A percentile compares a stretch with the other conserved stretches of the same genome.
These are phyloP conservation scores for Astatoreochromis straeleni DNA, from an alignment of 2,113 vertebrate genomes.

Conservation along the genomic window DNA sequence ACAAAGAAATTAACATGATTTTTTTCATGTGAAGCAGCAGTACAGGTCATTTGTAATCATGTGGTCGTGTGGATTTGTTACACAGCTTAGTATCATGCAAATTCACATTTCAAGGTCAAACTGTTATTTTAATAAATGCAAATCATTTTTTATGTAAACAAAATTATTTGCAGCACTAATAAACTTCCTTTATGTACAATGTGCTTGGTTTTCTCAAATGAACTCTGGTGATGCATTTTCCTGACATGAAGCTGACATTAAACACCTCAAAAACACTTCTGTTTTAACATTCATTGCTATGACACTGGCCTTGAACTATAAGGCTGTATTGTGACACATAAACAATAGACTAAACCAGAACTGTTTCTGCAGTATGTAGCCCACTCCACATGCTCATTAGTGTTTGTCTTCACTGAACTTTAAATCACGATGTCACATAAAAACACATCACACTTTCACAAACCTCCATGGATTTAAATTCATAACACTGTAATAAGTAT, in stretches of 20 bases:
- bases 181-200: not conserved
- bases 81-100: accelerated
- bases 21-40: not conserved
- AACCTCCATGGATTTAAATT: not conserved
- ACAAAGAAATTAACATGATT: not conserved
- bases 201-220: not conserved
- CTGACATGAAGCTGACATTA: accelerated
- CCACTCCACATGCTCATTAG: not conserved
- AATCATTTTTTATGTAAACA: not conserved
- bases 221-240: accelerated
- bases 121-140: not conserved
- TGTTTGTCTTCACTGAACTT: not conserved
- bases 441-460: not conserved
- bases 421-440: not conserved
- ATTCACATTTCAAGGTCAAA: not conserved
- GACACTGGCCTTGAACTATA: not conserved
- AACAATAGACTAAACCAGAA: not conserved
- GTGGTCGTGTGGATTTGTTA: not conserved
- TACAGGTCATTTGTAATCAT: not conserved
- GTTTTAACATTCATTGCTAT: not conserved
- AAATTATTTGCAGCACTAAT: not conserved
- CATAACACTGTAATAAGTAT: not conserved
- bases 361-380: not conserved
- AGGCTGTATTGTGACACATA: not conserved
- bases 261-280: not conserved